These are phyloP conservation scores for Augochlora pura DNA, from an alignment of 1,140 invertebrate species.

Conservation along the genomic window DNA sequence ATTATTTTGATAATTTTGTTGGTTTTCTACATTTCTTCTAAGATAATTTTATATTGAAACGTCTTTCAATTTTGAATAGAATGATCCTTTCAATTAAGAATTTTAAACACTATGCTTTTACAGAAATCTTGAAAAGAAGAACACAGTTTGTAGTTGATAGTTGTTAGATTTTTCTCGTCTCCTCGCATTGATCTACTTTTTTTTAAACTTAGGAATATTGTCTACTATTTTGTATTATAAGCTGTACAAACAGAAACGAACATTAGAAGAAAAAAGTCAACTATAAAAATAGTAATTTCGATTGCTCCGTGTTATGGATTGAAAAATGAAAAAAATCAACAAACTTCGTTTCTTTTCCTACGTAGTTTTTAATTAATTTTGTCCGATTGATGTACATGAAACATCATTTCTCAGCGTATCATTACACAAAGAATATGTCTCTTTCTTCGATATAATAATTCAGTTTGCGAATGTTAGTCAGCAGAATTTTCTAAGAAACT, in stretches of 20 bases:
- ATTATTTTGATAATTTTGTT: neutral
- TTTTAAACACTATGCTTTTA: neutral
- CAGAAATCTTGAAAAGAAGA: neutral
- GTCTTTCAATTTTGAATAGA: neutral
- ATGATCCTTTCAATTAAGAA: neutral
- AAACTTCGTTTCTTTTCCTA: neutral
- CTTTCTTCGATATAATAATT: no score
- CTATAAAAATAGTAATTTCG: slow-evolving; percentile 30
- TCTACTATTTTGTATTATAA: slow-evolving; percentile 37
- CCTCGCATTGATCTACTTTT: slow-evolving; percentile 9
- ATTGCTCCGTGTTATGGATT: neutral
- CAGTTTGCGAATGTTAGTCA: no score
- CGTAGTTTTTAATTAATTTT: neutral
- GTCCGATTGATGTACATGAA: neutral
- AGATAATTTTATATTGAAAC: neutral
- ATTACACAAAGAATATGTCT: no score
- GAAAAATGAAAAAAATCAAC: neutral
- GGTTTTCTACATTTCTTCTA: neutral
- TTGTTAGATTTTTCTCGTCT: slow-evolving; percentile 7
- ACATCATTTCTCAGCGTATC: neutral
- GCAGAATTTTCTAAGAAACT: no score
- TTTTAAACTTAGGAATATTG: slow-evolving; percentile 26
- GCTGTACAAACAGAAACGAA: slow-evolving; percentile 14
- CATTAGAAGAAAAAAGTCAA: slow-evolving; percentile 6
- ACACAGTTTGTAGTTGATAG: neutral